Evolutionary conservation across 2,113 vertebrate genomes (phyloP), one percentile per base, ranked within the genome.

Genomic region (Fregata magnificens): DNA sequence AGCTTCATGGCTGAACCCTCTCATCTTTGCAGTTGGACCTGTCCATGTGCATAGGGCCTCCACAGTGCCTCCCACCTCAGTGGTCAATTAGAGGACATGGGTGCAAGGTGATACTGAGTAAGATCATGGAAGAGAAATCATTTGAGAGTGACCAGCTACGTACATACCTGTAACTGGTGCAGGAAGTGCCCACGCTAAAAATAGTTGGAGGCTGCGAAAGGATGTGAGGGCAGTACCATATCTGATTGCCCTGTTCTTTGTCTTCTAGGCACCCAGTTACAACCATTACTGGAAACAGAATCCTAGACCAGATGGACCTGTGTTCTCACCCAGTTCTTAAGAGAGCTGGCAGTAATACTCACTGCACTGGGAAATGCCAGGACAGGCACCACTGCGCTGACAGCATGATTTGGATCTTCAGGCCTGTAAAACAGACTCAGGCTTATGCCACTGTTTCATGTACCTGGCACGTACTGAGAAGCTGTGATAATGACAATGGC

Each of bases 301-400:
- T 34, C 21, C 29, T 71, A 52, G 24, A 44, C 45, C 70, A 92
- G 56, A 53, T 17, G 52, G 71, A 47, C 47, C 8, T 9, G 40
- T 69, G 42, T 14, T 69, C 80, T 77, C 49, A 73, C 6, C 7
- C 36, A 40, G 50, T 3, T 82, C 25, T 19, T 50, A 65, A 49
- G 50, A 49, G 38, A n/a, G 5, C 6, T 36, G 19, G 38, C 72
- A 52, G 29, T 44, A 86, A 93, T 86, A 98, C 98, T 97, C 94
- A 98, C 98, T 65, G 92, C 89, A 93, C 97, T 97, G 31, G 98
- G 97, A 52, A 98, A 95, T 34, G 96, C 67, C 67, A 93, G 92
- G 73, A 98, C 63, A 3, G 98, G 97, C 49, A 93, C 92, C 84
- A 98, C 96, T 0, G 90, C 42, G 6, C 95, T 98, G 96, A 98